These are phyloP conservation scores for Amyelois transitella DNA, from an alignment of 1,140 invertebrate genomes.

Conservation along the genomic window DNA sequence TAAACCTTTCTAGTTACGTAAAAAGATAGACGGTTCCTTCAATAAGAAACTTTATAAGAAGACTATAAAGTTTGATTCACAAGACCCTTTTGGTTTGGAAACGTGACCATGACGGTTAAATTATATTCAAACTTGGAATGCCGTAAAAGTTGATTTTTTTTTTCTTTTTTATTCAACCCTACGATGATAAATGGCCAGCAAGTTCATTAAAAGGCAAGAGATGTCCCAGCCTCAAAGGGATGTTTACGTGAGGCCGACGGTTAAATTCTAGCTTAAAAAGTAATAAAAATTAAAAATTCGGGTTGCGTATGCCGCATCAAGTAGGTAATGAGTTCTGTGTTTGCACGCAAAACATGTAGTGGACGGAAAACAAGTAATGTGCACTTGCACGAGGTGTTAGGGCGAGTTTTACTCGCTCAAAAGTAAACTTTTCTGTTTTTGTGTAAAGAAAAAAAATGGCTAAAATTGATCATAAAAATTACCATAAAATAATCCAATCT, in stretches of 20 bases:
- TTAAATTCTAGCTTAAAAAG: conserved; percentile 7
- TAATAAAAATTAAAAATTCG: conserved; percentile 38
- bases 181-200: background rate
- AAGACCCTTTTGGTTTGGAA: background rate
- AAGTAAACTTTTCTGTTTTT: too few relatives aligned
- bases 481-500: too few relatives aligned
- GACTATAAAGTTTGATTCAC: background rate
- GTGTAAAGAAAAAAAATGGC: too few relatives aligned
- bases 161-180: background rate
- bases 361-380: conserved; percentile 14
- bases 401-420: too few relatives aligned
- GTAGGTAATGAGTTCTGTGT: conserved; percentile 36
- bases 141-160: background rate
- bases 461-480: too few relatives aligned
- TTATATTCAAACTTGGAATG: background rate
- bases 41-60: background rate
- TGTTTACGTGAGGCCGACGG: conserved; percentile 3
- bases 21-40: background rate
- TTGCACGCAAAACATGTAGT: conserved; percentile 17
- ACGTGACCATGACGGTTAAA: background rate
- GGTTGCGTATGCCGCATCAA: conserved; percentile 16
- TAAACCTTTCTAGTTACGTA: background rate
- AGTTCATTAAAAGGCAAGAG: conserved; percentile 5
- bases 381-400: too few relatives aligned
- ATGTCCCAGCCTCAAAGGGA: background rate